These are phyloP conservation scores for Mixornis gularis DNA, from an alignment of 2,113 vertebrate species.

Conservation along the genomic window DNA sequence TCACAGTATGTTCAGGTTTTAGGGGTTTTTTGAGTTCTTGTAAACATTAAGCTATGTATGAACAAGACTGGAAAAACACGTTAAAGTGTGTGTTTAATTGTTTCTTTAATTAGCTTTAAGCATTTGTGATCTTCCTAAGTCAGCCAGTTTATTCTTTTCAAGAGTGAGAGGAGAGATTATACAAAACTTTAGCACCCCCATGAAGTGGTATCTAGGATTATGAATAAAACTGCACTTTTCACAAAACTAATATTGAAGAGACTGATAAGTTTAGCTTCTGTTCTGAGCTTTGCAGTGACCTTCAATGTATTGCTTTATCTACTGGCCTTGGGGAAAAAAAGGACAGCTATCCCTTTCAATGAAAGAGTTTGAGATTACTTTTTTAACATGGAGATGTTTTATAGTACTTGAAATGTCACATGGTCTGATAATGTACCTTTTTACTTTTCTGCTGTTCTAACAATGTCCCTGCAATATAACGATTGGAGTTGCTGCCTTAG, in stretches of 20 bases:
- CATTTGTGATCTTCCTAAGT: background rate
- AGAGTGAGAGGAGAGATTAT: background rate
- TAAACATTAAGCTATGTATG: background rate
- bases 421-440: background rate
- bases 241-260: background rate
- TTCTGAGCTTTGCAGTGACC: background rate
- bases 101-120: background rate
- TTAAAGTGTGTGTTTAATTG: background rate
- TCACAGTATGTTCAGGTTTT: background rate
- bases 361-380: background rate
- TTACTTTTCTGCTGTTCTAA: background rate
- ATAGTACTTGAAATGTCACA: background rate
- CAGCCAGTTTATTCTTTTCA: background rate
- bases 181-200: background rate
- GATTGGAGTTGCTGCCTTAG: background rate
- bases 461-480: background rate
- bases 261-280: background rate
- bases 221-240: background rate
- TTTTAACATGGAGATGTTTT: background rate
- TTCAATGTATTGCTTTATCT: background rate
- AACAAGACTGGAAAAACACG: background rate
- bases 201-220: background rate
- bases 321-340: background rate
- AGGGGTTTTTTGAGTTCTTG: background rate
- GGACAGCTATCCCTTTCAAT: background rate